Percentiles rank a stretch among this genome's conserved stretches.
These are phyloP conservation scores for Diadumene lineata DNA, from an alignment of 92 coral and sea anemone species.

Conservation along the genomic window DNA sequence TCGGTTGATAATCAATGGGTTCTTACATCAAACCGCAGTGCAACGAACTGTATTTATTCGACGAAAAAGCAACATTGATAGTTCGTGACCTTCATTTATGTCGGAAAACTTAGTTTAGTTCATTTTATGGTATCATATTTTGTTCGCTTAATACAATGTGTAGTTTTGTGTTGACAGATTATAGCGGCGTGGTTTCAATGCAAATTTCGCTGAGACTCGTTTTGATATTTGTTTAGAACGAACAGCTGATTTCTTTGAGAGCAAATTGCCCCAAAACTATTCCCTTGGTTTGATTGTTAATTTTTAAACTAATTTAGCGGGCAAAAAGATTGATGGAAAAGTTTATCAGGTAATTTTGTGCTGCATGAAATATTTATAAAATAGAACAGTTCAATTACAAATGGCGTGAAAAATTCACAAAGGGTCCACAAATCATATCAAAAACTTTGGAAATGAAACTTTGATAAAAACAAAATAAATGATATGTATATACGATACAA, in stretches of 20 bases:
- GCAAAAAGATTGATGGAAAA: background rate
- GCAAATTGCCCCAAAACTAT: conserved; percentile 4
- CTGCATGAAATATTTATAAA: background rate
- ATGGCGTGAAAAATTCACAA: conserved; percentile 4
- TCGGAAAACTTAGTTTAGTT: conserved; percentile 1
- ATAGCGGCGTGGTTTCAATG: background rate
- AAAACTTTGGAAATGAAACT: background rate
- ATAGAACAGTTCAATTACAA: background rate
- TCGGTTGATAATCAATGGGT: background rate
- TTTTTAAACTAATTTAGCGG: background rate
- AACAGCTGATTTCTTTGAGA: conserved; percentile 8
- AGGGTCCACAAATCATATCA: background rate
- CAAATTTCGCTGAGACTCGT: background rate
- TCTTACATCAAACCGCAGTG: background rate
- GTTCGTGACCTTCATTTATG: background rate
- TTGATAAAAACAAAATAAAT: background rate
- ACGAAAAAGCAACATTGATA: background rate
- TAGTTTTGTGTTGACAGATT: background rate
- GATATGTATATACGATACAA: background rate
- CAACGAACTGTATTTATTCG: background rate
- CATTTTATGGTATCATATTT: background rate
- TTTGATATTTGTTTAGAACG: background rate
- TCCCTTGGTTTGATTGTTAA: background rate
- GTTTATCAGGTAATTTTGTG: background rate
- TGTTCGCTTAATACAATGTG: background rate